phyloP scores from a whole-genome alignment of 92 coral and sea anemone species.

The Parazoanthus atlanticus region DNA sequence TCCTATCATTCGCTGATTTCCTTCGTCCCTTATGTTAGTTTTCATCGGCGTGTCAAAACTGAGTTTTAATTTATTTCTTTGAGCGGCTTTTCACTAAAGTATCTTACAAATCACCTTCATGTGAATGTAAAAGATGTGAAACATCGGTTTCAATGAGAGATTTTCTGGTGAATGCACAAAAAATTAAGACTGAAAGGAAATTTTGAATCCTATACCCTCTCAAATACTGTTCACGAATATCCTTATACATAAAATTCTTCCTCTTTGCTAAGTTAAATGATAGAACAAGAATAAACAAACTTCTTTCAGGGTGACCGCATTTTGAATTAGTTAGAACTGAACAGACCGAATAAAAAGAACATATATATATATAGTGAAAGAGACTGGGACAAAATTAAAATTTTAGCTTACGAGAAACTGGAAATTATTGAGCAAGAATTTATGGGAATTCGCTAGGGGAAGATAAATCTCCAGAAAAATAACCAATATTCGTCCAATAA shows the following conservation, averaged over 20 bases:
- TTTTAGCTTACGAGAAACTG: not conserved
- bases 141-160: not conserved
- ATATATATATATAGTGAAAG: not conserved
- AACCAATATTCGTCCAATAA: not conserved
- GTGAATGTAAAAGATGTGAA: not conserved
- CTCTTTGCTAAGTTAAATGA: not conserved
- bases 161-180: not conserved
- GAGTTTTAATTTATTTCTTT: constrained; percentile 11
- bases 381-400: constrained; percentile 6
- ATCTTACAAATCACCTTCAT: not conserved
- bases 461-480: not conserved
- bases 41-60: constrained; percentile 26
- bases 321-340: not conserved
- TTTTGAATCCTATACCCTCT: not conserved
- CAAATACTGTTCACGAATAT: not conserved
- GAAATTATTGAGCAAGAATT: constrained; percentile 2
- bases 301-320: not conserved
- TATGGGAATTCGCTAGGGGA: not conserved
- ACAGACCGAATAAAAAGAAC: not conserved
- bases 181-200: not conserved
- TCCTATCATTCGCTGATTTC: constrained; percentile 5
- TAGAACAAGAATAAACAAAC: constrained; percentile 1
- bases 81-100: constrained; percentile 11
- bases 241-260: not conserved
- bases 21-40: constrained; percentile 24